Conservation (phyloP, 2,113 vertebrate species). For the Mesembrinibis cayennensis region DNA sequence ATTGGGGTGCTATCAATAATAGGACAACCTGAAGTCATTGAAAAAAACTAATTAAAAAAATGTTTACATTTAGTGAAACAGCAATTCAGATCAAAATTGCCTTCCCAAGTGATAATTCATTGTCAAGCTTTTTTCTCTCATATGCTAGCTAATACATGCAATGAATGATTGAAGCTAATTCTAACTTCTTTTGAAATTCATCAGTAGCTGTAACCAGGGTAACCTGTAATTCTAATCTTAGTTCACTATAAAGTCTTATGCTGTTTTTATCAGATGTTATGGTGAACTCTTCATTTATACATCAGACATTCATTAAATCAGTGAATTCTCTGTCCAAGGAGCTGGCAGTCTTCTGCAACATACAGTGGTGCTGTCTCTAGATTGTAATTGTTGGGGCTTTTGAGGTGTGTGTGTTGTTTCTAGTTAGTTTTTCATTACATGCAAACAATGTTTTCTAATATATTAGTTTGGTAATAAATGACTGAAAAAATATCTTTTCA, state of each 20-base stretch:
- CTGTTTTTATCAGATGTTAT: background rate
- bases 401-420: background rate
- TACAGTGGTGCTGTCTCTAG: background rate
- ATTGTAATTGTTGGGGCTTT: background rate
- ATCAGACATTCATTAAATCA: background rate
- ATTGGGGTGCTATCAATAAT: background rate
- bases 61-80: slow-evolving; percentile 45
- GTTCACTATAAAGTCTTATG: background rate
- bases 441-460: background rate
- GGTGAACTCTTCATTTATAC: background rate
- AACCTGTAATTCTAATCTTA: background rate
- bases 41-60: slow-evolving; percentile 45
- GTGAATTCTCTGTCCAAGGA: background rate
- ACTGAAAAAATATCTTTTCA: background rate
- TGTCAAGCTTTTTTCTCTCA: background rate
- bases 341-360: background rate
- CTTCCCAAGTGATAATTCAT: background rate
- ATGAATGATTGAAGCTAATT: slow-evolving; percentile 16
- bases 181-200: background rate
- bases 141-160: background rate
- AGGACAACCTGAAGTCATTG: background rate
- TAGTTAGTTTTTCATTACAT: background rate
- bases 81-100: slow-evolving; percentile 13
- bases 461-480: background rate
- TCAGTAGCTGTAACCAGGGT: slow-evolving; percentile 10